Evolutionary conservation across 2,888 invertebrate species (phyloP), one percentile per base, ranked within the genome.

Genomic region (Seira musarum): DNA sequence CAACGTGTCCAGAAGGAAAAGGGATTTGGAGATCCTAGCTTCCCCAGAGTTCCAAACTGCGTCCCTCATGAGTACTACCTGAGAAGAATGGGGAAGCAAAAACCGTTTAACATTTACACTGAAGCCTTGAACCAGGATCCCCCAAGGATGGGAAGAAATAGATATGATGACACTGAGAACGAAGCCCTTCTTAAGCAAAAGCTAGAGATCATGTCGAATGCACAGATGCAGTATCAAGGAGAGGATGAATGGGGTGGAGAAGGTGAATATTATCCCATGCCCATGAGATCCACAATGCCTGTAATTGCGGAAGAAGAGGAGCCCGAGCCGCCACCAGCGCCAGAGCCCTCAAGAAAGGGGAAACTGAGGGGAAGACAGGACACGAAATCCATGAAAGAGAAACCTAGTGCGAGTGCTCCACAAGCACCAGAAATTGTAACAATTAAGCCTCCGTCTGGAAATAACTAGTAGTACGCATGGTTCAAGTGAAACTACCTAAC

Each of bases 11-110:
- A 86, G 35, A 60, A 71, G 24, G 73, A 82, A 53, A 70, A 77
- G 15, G 86, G 85, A n/a, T 83, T 71, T 70, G 84, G 84, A 10
- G 83, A 85, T 64, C 83, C 84, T 0, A 77, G 69, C 10, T 84
- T 83, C 35, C 84, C 84, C n/a, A 53, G 81, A 65, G 71, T 85
- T 64, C 85, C 85, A 1, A 82, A 82, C 22, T 85, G 85, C 40
- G 63, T 85, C 19, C 84, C 85, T 53, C 84, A 85, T 49, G 82
- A 83, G 1, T 82, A 74, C 60, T 85, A 75, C 61, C 53, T 86
- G 3, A 40, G 78, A 74, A 46, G 85, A 53, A 70, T 86, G 22
- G 85, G 85, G 8, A 64, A 75, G 19, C 35, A 74, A 3, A 74
- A 65, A 8, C 85, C 85, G 0, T 77, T 85, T 15, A 83, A 82